These are phyloP conservation scores for Megaleporinus macrocephalus DNA, from an alignment of 2,113 vertebrate genomes.

Conservation along the genomic window DNA sequence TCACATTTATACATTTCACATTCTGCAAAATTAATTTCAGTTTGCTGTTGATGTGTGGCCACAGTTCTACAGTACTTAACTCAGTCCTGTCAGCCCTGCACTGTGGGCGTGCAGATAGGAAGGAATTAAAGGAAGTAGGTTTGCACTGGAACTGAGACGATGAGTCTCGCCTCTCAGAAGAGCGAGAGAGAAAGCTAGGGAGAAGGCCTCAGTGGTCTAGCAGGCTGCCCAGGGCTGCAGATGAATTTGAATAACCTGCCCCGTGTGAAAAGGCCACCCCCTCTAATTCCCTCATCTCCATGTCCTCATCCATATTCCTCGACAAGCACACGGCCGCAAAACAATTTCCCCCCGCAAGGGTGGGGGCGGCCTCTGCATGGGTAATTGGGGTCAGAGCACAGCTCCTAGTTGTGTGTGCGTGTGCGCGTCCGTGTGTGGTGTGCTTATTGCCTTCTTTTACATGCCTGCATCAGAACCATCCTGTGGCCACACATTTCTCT, in stretches of 20 bases:
- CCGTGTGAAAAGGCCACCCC: constrained; percentile 66
- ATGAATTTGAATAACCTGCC: constrained; percentile 59
- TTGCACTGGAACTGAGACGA: background rate
- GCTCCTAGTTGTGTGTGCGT: constrained; percentile 68
- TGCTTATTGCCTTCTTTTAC: constrained; percentile 63
- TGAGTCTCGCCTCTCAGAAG: background rate
- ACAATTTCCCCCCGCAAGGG: constrained; percentile 57
- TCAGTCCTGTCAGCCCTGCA: background rate
- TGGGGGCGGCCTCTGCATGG: constrained; percentile 76
- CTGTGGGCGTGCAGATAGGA: background rate
- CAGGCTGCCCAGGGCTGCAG: constrained; percentile 29
- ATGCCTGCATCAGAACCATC: constrained; percentile 55
- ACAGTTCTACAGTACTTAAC: background rate
- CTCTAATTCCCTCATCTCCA: constrained; percentile 71
- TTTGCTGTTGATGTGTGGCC: background rate
- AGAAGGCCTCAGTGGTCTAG: background rate
- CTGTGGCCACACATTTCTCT: background rate
- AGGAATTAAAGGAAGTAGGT: background rate
- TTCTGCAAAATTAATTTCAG: background rate
- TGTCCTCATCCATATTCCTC: constrained; percentile 74
- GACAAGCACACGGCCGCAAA: constrained; percentile 64
- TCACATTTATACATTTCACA: background rate
- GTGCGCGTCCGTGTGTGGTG: constrained; percentile 42
- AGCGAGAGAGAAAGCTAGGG: background rate
- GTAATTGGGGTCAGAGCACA: constrained; percentile 81